Percentiles rank a stretch among this genome's conserved stretches.
Evolutionary conservation across 2,888 invertebrate species (phyloP).

Genomic region (Boloria selene): DNA sequence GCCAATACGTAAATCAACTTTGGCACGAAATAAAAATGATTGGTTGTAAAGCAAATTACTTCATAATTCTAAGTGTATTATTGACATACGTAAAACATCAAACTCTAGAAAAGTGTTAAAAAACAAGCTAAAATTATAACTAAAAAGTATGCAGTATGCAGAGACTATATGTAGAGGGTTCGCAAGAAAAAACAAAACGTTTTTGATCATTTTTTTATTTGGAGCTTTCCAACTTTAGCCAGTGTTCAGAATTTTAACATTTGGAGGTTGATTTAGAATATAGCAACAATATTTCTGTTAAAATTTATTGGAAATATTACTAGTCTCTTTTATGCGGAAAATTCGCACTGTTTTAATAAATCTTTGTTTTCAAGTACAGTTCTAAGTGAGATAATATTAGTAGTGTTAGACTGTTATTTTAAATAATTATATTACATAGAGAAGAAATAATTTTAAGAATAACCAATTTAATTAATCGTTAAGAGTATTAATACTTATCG

Average conservation of each 20-base stretch:
- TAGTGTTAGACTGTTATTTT: not conserved
- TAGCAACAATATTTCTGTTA: not conserved
- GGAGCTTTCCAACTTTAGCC: no score
- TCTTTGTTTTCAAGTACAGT: not conserved
- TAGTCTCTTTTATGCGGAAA: not conserved
- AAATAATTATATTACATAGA: no score
- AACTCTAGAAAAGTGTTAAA: no score
- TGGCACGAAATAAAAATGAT: slow-evolving; percentile 29
- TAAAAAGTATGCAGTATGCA: no score
- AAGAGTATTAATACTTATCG: no score
- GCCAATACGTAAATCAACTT: slow-evolving; percentile 27
- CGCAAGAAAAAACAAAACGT: not conserved
- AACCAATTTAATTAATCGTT: no score
- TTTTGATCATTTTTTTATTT: no score
- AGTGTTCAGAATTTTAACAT: no score
- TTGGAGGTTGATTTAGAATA: not conserved
- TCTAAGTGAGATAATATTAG: not conserved
- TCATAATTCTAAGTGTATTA: slow-evolving; percentile 11
- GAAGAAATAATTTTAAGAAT: no score
- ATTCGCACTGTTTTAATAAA: not conserved
- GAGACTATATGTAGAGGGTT: not conserved
- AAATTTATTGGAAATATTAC: not conserved
- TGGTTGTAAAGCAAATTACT: slow-evolving; percentile 24
- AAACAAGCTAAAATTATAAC: no score
- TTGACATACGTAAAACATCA: no score